These are phyloP conservation scores for Cosmorhoe ocellata DNA, from an alignment of 2,888 invertebrate species.

Conservation along the genomic window DNA sequence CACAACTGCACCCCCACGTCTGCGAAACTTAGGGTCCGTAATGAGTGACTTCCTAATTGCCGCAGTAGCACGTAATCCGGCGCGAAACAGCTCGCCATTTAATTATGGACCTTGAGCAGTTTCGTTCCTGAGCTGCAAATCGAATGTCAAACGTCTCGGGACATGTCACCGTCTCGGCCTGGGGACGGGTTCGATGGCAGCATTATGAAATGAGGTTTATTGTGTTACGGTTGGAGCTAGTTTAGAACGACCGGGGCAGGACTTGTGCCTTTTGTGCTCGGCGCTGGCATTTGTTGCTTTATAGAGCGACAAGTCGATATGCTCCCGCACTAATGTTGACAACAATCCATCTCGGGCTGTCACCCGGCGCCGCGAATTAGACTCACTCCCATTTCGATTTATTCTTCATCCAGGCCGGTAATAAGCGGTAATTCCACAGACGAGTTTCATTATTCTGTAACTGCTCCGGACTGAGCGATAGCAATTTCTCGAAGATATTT, in stretches of 20 bases:
- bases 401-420: slow-evolving; percentile 59
- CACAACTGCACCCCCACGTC: slow-evolving; percentile 78
- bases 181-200: not conserved
- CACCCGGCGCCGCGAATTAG: slow-evolving; percentile 76
- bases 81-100: slow-evolving; percentile 63
- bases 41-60: slow-evolving; percentile 83
- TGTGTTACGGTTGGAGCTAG: slow-evolving; percentile 39
- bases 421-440: slow-evolving; percentile 54
- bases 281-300: slow-evolving; percentile 37
- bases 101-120: slow-evolving; percentile 75
- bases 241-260: slow-evolving; percentile 33
- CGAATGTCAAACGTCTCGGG: slow-evolving; percentile 66
- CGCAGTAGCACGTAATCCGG: slow-evolving; percentile 74
- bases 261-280: slow-evolving; percentile 22
- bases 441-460: slow-evolving; percentile 53
- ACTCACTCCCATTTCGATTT: slow-evolving; percentile 80
- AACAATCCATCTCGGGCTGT: slow-evolving; percentile 78
- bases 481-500: slow-evolving; percentile 64
- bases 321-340: slow-evolving; percentile 79
- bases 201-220: slow-evolving; percentile 50
- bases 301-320: slow-evolving; percentile 72
- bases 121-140: slow-evolving; percentile 71
- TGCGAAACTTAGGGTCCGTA: slow-evolving; percentile 82
- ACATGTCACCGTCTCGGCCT: slow-evolving; percentile 45
- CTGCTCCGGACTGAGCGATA: slow-evolving; percentile 52